Evolutionary conservation across 1,140 invertebrate species (phyloP), one percentile per base, ranked within the genome.

Genomic region (Laupala kohalensis): DNA sequence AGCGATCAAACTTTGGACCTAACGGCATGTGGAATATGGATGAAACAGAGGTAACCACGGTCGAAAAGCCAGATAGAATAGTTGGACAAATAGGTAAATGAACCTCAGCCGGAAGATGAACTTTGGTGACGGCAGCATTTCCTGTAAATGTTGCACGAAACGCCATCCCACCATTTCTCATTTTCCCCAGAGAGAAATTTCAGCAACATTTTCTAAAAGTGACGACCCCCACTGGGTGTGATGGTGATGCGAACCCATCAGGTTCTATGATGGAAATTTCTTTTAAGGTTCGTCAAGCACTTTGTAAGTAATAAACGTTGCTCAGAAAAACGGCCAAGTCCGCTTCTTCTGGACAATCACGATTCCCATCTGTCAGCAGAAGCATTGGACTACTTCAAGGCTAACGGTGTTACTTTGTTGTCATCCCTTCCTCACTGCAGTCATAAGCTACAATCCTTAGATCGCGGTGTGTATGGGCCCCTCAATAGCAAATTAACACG

Each of bases 261-360:
- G 79, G 78, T 5, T 81, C 80, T 80, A 82, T 82, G 78, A 78
- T 80, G 67, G 78, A 78, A 29, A 5, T 23, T 27, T 23, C 69
- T 72, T 68, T 9, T 53, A 23, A 63, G 19, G 30, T 83, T 85
- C 71, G 67, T 79, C 6, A 72, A 75, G 68, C 73, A 78, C 81
- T 5, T 25, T 81, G 0, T 73, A 74, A 75, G 76, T 25, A 72
- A 80, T 77, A 74, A 75, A 13, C 74, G 74, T 62, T 70, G 74
- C 64, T 76, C 78, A 3, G 72, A 69, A 74, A 76, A 79, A 19
- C 69, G 75, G 30, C 76, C 75, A 28, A 76, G 78, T 73, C 77
- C 28, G 12, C 26, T 71, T 4, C 26, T 71, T n/a, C 28, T 71
- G 28, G 75, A 76, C 66, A 76, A 77, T 73, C 73, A 78, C 67